phyloP scores from a whole-genome alignment of 1,140 invertebrate species.

The Leptopilina boulardi region DNA sequence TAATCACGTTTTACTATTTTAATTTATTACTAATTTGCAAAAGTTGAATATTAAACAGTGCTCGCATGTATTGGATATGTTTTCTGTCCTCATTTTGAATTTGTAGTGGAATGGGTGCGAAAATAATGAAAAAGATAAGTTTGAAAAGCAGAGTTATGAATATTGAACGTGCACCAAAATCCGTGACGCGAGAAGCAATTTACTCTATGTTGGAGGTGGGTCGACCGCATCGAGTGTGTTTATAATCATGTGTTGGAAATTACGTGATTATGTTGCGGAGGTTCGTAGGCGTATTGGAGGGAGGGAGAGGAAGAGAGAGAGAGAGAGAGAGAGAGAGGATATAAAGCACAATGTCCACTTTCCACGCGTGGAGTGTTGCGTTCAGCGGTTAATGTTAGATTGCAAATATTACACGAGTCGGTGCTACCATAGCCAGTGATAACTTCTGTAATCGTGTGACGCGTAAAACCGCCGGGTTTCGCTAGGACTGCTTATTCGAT shows the following conservation, averaged over 20 bases:
- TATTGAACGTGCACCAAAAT: constrained; percentile 23
- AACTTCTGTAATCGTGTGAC: constrained; percentile 28
- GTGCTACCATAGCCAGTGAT: not conserved
- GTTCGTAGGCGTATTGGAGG: not conserved
- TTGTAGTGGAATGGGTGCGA: too few species aligned
- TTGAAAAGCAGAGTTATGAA: not conserved
- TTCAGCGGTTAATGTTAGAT: constrained; percentile 25
- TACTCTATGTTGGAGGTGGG: not conserved
- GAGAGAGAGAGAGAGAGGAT: too few species aligned
- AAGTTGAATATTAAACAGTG: too few species aligned
- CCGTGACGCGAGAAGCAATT: constrained; percentile 1
- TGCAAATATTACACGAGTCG: constrained; percentile 25
- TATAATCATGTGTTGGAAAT: constrained; percentile 30
- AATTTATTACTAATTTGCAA: too few species aligned
- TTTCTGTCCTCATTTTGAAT: too few species aligned
- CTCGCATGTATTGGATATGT: too few species aligned
- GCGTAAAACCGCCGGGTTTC: constrained; percentile 6
- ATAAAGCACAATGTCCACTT: constrained; percentile 28
- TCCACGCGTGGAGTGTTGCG: not conserved
- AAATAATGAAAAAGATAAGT: constrained; percentile 14
- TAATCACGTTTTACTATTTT: too few species aligned
- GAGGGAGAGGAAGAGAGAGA: too few species aligned
- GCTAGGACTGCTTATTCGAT: not conserved
- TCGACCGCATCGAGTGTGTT: constrained; percentile 17
- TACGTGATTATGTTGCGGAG: constrained; percentile 21